Conservation (phyloP, 2,888 invertebrate genomes). For the Clunio marinus region DNA sequence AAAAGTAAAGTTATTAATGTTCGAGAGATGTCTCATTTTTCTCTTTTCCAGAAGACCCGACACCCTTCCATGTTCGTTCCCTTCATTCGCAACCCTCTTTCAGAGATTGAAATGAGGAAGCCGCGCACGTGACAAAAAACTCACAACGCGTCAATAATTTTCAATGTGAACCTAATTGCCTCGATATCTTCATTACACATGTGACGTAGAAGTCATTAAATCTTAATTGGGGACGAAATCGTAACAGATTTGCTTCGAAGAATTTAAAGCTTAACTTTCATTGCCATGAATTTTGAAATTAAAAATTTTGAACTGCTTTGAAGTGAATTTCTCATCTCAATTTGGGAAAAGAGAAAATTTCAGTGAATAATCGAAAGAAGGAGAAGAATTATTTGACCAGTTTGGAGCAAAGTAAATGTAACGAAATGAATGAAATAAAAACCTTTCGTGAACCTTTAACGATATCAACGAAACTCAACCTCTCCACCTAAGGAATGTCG, state of each 20-base stretch:
- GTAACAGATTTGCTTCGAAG: no score
- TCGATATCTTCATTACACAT: constrained; percentile 26
- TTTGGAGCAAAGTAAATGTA: no score
- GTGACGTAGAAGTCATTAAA: constrained; percentile 6
- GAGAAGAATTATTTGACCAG: no score
- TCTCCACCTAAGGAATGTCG: no score
- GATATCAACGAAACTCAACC: no score
- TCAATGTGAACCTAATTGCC: constrained; percentile 26
- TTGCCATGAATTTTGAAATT: no score
- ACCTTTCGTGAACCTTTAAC: background rate
- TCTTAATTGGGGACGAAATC: constrained; percentile 5
- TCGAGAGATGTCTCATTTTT: background rate
- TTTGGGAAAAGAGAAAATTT: no score
- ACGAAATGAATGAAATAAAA: background rate
- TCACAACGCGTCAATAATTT: constrained; percentile 27
- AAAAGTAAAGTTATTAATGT: constrained; percentile 15
- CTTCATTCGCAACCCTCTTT: background rate
- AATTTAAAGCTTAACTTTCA: background rate
- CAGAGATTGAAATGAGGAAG: background rate
- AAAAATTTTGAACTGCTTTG: no score
- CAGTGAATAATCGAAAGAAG: no score
- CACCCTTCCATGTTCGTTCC: background rate
- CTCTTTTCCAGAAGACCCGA: background rate
- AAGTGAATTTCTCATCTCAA: no score
- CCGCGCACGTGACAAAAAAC: constrained; percentile 25